Base-by-base conservation (phyloP, 1,140 invertebrate genomes). In the Listronotus bonariensis region DNA sequence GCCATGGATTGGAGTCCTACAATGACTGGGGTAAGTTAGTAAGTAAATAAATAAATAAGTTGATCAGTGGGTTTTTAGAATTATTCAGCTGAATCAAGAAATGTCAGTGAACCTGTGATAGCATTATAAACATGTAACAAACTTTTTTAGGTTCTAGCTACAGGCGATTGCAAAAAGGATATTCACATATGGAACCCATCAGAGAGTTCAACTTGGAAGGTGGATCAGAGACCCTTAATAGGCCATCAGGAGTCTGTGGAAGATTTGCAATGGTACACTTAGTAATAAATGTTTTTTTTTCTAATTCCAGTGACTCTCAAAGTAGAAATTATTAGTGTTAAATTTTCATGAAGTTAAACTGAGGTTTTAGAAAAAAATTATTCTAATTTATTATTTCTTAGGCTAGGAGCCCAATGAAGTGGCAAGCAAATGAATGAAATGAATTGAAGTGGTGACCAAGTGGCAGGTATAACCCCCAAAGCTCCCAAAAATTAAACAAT, bases 231-330 rank as follows among this genome's bases (percentile, higher is more conserved):
- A 49, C 90, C 96, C 1, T 87, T 93, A 61, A 84, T 87, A 65
- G 95, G 92, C 1, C 97, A 99, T 77, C 89, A 87, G 17, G 87
- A 86, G 42, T 99, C 96, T 54, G 94, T 99, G 7, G 98, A 99
- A 84, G 98, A 99, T 81, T 83, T 99, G 62, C 95, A 98, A 74
- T 99, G 98, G 97, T 60, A 41, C n/a, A n/a, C n/a, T n/a, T n/a
- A n/a, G n/a, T n/a, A n/a, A n/a, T n/a, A n/a, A n/a, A n/a, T n/a
- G n/a, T n/a, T n/a, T n/a, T n/a, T n/a, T n/a, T n/a, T n/a, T n/a
- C n/a, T n/a, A n/a, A n/a, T n/a, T n/a, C n/a, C n/a, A n/a, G n/a
- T n/a, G n/a, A n/a, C n/a, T n/a, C n/a, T n/a, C n/a, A n/a, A n/a
- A n/a, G n/a, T n/a, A n/a, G n/a, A n/a, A n/a, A n/a, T n/a, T n/a